phyloP scores from a whole-genome alignment of 2,888 invertebrate species.

The Leptinotarsa juncta region DNA sequence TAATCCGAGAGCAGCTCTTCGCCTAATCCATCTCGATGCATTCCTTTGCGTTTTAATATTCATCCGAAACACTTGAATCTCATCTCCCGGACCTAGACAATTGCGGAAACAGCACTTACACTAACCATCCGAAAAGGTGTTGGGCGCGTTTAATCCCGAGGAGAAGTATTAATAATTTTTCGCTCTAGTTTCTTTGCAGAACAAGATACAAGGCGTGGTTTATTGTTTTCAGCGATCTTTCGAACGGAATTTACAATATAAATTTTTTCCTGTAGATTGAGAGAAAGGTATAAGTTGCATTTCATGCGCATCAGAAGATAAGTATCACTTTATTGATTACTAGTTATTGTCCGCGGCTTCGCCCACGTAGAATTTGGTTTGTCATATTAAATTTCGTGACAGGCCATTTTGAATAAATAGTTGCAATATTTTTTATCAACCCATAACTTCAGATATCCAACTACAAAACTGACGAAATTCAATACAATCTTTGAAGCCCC shows the following conservation, averaged over 20 bases:
- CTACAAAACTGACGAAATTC: no score
- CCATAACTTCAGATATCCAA: no score
- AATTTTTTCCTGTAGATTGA: no score
- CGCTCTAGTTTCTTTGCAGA: constrained; percentile 12
- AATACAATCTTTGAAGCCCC: no score
- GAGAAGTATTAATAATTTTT: constrained; percentile 42
- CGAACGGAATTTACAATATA: neutral
- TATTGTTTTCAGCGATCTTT: neutral
- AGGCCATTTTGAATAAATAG: no score
- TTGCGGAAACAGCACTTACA: constrained; percentile 63
- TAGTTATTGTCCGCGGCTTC: no score
- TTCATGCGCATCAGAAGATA: no score
- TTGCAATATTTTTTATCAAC: no score
- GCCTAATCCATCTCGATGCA: constrained; percentile 66
- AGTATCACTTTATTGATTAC: no score
- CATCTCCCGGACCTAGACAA: constrained; percentile 56
- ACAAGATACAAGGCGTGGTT: neutral
- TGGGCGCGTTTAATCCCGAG: constrained; percentile 45
- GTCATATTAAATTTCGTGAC: no score
- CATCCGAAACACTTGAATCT: constrained; percentile 63
- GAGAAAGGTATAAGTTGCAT: no score
- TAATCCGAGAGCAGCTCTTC: constrained; percentile 67
- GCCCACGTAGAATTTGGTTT: no score
- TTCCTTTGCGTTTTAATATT: constrained; percentile 66
- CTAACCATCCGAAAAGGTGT: constrained; percentile 56